Evolutionary conservation across 2,888 invertebrate species (phyloP).

Genomic region (Dasypolia templi): DNA sequence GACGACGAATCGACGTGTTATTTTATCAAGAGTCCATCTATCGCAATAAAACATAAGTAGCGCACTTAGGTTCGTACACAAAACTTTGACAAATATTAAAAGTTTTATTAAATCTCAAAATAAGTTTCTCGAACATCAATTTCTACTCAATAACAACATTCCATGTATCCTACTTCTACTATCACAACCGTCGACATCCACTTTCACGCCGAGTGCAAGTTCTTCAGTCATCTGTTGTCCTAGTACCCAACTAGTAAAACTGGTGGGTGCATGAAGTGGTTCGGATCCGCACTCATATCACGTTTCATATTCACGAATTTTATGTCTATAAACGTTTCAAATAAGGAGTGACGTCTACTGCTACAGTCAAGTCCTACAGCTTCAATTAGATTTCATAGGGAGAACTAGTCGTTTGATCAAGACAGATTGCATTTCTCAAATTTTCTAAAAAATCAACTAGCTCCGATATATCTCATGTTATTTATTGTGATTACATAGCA

Average conservation of each 20-base stretch:
- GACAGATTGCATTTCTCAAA: background rate
- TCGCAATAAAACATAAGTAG: background rate
- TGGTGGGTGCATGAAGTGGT: background rate
- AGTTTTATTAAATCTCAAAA: background rate
- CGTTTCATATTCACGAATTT: conserved; percentile 36
- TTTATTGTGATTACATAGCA: background rate
- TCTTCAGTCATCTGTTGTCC: background rate
- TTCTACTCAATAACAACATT: background rate
- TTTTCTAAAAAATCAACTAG: background rate
- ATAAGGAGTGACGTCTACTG: conserved; percentile 16
- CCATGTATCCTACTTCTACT: background rate
- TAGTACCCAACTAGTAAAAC: background rate
- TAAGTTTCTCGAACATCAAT: background rate
- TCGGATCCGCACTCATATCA: background rate
- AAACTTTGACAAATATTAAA: background rate
- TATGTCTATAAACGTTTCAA: conserved; percentile 2
- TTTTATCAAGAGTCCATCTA: background rate
- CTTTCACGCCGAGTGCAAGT: background rate
- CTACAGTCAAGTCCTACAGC: background rate
- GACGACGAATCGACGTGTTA: too few species aligned
- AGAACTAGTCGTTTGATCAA: background rate
- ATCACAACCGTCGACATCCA: background rate
- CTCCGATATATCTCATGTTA: too few species aligned
- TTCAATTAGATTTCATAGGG: background rate
- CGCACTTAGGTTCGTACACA: too few species aligned